Conservation (phyloP, 2,888 invertebrate genomes). For the Calephelis perditalis region DNA sequence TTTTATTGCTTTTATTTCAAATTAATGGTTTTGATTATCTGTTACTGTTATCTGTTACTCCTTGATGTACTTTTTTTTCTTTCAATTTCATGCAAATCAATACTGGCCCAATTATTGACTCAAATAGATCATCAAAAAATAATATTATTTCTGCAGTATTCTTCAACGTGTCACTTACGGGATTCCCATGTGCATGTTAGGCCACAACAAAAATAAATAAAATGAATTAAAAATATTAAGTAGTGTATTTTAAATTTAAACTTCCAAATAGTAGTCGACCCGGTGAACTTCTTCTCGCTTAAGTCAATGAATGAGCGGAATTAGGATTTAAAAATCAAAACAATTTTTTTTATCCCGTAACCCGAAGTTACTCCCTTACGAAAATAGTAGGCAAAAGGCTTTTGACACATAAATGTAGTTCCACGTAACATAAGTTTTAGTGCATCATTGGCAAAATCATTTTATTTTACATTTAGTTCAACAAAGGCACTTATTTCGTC, state of each 20-base stretch:
- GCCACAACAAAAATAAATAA: no score
- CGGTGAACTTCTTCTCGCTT: no score
- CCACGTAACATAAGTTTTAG: slow-evolving; percentile 25
- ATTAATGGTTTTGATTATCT: slow-evolving; percentile 18
- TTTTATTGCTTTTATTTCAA: slow-evolving; percentile 21
- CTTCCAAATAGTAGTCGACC: no score
- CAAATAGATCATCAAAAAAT: slow-evolving; percentile 23
- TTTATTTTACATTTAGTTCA: slow-evolving; percentile 17
- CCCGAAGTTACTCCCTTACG: slow-evolving; percentile 11
- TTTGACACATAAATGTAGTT: slow-evolving; percentile 21
- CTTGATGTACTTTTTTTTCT: slow-evolving; percentile 19
- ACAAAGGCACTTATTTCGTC: slow-evolving; percentile 23
- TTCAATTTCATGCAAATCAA: slow-evolving; percentile 13
- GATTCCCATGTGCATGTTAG: no score
- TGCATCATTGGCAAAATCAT: slow-evolving; percentile 21
- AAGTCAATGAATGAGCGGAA: no score
- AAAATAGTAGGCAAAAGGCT: slow-evolving; percentile 26
- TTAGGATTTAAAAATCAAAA: no score
- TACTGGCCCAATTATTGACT: slow-evolving; percentile 22
- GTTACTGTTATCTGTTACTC: slow-evolving; percentile 19
- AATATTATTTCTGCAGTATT: slow-evolving; percentile 4
- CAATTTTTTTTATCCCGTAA: not conserved
- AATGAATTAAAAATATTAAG: no score
- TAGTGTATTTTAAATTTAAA: no score
- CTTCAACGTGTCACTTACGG: no score